phyloP scores from a whole-genome alignment of 2,888 invertebrate genomes.

The Drosophila paramelanica region DNA sequence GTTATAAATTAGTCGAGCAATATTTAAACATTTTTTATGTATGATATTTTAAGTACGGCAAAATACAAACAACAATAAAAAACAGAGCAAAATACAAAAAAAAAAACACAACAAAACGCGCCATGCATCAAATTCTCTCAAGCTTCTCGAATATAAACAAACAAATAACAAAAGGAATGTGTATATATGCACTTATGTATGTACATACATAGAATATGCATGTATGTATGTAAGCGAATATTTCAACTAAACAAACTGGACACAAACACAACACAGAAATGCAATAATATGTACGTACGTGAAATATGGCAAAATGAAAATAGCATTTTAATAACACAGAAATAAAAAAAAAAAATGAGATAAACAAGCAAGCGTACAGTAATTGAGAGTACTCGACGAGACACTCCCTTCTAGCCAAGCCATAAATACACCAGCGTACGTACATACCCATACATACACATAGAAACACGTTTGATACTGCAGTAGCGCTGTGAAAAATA shows the following conservation, averaged over 20 bases:
- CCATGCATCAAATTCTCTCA: constrained; percentile 18
- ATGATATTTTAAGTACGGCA: constrained; percentile 12
- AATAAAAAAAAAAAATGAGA: not conserved
- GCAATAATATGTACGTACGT: constrained; percentile 3
- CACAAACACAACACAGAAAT: not conserved
- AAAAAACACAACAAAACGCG: constrained; percentile 9
- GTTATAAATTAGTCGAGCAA: constrained; percentile 27
- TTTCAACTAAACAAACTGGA: constrained; percentile 7
- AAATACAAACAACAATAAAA: constrained; percentile 9
- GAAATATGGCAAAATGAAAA: constrained; percentile 14
- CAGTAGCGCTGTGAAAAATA: not conserved
- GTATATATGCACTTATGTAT: too few species aligned
- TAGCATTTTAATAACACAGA: constrained; percentile 12
- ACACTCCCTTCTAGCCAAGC: not conserved
- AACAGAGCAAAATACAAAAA: not conserved
- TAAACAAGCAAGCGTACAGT: not conserved
- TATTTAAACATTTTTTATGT: constrained; percentile 19
- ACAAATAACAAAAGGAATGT: constrained; percentile 1
- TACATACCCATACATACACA: not conserved
- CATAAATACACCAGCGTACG: not conserved
- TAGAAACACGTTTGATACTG: not conserved
- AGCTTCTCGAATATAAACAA: constrained; percentile 7
- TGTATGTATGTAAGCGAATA: not conserved
- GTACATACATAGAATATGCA: not conserved
- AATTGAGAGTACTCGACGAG: not conserved